phyloP scores from a whole-genome alignment of 2,797 vertebrate species.

The Cichlasoma orientale region DNA sequence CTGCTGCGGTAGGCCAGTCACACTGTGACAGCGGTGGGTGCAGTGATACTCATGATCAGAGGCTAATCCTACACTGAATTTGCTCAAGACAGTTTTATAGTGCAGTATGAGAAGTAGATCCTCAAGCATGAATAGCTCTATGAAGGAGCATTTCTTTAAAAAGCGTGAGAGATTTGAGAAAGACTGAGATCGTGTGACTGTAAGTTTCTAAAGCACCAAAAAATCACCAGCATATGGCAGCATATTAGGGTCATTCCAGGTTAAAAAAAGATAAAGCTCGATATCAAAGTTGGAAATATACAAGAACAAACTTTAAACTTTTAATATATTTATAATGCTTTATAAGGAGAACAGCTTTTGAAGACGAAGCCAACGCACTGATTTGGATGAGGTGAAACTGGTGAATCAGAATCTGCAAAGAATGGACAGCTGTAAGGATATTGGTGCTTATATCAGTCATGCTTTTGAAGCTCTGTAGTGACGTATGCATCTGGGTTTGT shows the following conservation, averaged over 20 bases:
- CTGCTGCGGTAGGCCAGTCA: neutral
- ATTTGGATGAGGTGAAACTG: neutral
- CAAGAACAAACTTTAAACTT: neutral
- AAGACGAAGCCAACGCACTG: neutral
- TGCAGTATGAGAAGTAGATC: neutral
- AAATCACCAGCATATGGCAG: neutral
- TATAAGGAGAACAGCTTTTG: no score
- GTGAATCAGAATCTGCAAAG: neutral
- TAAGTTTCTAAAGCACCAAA: no score
- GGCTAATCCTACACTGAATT: conserved; percentile 29
- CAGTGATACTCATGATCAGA: conserved; percentile 15
- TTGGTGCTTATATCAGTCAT: neutral
- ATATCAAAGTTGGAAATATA: neutral
- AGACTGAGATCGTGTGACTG: neutral
- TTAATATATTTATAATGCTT: no score
- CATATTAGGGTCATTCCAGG: neutral
- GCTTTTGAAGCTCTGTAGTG: neutral
- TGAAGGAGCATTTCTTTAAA: neutral
- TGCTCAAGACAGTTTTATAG: neutral
- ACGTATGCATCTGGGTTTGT: neutral
- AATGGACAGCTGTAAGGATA: neutral
- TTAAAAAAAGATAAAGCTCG: neutral
- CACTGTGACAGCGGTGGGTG: conserved; percentile 20
- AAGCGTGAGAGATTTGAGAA: neutral
- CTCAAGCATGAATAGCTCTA: neutral